These are phyloP conservation scores for Epizoanthus fatuus DNA, from an alignment of 92 coral and sea anemone genomes.

Conservation along the genomic window DNA sequence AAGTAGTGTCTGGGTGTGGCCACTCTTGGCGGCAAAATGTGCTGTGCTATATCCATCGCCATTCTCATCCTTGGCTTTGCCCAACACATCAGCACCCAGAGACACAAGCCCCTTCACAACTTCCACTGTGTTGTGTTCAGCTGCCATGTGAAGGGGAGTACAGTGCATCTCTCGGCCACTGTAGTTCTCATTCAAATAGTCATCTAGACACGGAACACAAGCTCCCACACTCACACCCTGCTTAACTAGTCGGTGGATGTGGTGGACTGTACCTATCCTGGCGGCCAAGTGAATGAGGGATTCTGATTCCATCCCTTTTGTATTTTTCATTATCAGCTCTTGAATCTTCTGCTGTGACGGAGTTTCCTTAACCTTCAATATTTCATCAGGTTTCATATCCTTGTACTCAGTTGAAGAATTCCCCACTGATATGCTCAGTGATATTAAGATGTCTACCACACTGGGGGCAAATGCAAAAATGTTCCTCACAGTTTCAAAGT, in stretches of 20 bases:
- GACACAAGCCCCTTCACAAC: constrained; percentile 9
- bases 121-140: constrained; percentile 35
- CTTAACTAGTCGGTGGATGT: constrained; percentile 14
- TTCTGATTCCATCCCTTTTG: not conserved
- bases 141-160: constrained; percentile 22
- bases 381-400: constrained; percentile 37
- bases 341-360: constrained; percentile 3
- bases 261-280: constrained; percentile 12
- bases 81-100: constrained; percentile 8
- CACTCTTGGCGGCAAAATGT: constrained; percentile 38
- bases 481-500: constrained; percentile 14
- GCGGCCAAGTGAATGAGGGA: constrained; percentile 30
- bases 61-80: not conserved
- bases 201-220: not conserved
- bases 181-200: constrained; percentile 18
- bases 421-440: constrained; percentile 18
- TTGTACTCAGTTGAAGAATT: constrained; percentile 16
- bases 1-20: constrained; percentile 12
- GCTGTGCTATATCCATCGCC: constrained; percentile 9
- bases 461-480: constrained; percentile 35
- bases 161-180: not conserved
- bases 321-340: not conserved
- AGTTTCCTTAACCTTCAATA: not conserved
- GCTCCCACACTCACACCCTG: constrained; percentile 15
- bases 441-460: constrained; percentile 28